Evolutionary conservation across 1,140 invertebrate genomes (phyloP).

Genomic region (Scylla paramamosain): DNA sequence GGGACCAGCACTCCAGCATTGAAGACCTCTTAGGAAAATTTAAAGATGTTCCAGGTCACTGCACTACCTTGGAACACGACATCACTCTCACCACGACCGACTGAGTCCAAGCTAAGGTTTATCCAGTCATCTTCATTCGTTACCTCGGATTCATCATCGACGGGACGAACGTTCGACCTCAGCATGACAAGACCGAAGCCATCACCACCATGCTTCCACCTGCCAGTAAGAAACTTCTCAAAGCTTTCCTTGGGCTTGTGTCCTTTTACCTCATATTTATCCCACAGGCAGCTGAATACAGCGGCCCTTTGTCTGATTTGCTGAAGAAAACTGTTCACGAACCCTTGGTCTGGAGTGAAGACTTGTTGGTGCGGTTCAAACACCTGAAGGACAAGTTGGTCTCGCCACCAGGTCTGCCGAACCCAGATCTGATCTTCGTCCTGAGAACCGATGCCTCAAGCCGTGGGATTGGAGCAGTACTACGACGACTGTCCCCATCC

Average conservation of each 20-base stretch:
- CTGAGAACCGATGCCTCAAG: neutral
- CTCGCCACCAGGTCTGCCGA: too few species aligned
- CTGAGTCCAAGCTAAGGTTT: neutral
- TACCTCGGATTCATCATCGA: too few species aligned
- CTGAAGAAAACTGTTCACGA: too few species aligned
- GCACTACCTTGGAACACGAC: neutral
- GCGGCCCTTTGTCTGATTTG: too few species aligned
- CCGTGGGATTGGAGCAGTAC: neutral
- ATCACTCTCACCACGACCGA: neutral
- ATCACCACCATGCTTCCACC: too few species aligned
- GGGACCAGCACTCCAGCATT: too few species aligned
- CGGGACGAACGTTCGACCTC: slow-evolving; percentile 57
- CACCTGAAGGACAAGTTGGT: too few species aligned
- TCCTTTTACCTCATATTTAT: too few species aligned
- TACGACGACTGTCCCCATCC: neutral
- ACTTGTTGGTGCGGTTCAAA: too few species aligned
- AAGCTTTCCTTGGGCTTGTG: too few species aligned
- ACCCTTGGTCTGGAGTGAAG: neutral
- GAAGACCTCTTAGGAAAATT: neutral
- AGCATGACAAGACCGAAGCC: neutral
- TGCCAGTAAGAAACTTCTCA: slow-evolving; percentile 42
- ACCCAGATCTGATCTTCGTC: neutral
- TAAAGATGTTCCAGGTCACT: neutral
- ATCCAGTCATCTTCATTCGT: slow-evolving; percentile 29
- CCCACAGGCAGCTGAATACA: too few species aligned